Conservation (phyloP, 2,888 invertebrate genomes). For the Alsophila aescularia region DNA sequence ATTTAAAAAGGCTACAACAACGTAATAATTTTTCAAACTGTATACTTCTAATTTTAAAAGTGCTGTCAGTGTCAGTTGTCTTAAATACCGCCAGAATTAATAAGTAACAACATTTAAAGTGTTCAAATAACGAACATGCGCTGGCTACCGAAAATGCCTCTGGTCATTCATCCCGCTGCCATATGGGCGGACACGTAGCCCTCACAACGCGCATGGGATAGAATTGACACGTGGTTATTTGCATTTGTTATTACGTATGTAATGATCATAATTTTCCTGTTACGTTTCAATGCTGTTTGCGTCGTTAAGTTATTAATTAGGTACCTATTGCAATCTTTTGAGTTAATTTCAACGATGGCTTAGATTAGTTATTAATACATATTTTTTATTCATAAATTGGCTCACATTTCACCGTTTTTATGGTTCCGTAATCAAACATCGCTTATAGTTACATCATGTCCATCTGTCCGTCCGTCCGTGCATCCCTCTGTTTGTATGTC, state of each 20-base stretch:
- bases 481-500: too few species aligned
- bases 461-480: too few species aligned
- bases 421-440: too few species aligned
- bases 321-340: too few species aligned
- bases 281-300: neutral
- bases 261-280: neutral
- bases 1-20: too few species aligned
- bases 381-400: too few species aligned
- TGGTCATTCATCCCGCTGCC: conserved; percentile 79
- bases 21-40: too few species aligned
- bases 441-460: too few species aligned
- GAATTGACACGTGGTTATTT: conserved; percentile 66
- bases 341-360: too few species aligned
- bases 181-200: conserved; percentile 71
- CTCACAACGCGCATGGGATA: conserved; percentile 47
- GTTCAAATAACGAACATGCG: conserved; percentile 60
- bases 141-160: conserved; percentile 58
- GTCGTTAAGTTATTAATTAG: neutral
- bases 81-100: conserved; percentile 9
- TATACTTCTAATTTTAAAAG: too few species aligned
- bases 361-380: too few species aligned
- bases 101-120: conserved; percentile 8
- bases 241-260: conserved; percentile 37
- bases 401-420: too few species aligned
- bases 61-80: neutral